Evolutionary conservation across 2,113 vertebrate species (phyloP).

Genomic region (Irena cyanogastra): DNA sequence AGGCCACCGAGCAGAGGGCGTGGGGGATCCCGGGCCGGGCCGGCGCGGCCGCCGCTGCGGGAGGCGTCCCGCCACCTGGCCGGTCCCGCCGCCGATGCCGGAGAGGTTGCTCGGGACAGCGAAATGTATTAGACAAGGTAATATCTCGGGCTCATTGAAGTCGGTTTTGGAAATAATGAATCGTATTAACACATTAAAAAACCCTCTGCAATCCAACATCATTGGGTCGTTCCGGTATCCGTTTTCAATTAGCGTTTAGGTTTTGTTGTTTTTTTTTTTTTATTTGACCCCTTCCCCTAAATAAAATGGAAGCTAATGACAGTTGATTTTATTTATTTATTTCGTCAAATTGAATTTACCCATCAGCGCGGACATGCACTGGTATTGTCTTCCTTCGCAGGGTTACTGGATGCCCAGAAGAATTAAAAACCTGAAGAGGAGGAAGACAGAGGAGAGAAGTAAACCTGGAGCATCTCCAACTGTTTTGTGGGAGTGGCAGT

Average conservation of each 20-base stretch:
- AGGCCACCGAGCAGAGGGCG: conserved; percentile 61
- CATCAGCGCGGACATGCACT: conserved; percentile 2
- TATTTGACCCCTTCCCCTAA: conserved; percentile 79
- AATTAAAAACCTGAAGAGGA: neutral
- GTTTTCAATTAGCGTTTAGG: conserved; percentile 78
- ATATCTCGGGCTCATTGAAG: conserved; percentile 73
- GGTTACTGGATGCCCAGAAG: neutral
- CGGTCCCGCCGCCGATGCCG: neutral
- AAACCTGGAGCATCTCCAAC: neutral
- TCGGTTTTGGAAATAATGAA: conserved; percentile 81
- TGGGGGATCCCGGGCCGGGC: neutral
- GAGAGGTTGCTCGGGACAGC: conserved; percentile 45
- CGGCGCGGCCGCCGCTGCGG: neutral
- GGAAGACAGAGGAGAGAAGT: neutral
- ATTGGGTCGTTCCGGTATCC: conserved; percentile 79
- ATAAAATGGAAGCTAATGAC: conserved; percentile 84
- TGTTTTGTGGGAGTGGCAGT: neutral
- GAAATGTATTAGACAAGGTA: conserved; percentile 73
- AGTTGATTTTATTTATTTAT: conserved; percentile 89
- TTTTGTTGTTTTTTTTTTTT: conserved; percentile 66
- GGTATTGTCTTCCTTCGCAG: neutral
- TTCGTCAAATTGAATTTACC: conserved; percentile 81
- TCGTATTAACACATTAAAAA: conserved; percentile 80
- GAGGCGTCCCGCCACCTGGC: neutral
- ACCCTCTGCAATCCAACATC: conserved; percentile 75